Conservation (phyloP, 2,113 vertebrate genomes). For the Galbula dea region DNA sequence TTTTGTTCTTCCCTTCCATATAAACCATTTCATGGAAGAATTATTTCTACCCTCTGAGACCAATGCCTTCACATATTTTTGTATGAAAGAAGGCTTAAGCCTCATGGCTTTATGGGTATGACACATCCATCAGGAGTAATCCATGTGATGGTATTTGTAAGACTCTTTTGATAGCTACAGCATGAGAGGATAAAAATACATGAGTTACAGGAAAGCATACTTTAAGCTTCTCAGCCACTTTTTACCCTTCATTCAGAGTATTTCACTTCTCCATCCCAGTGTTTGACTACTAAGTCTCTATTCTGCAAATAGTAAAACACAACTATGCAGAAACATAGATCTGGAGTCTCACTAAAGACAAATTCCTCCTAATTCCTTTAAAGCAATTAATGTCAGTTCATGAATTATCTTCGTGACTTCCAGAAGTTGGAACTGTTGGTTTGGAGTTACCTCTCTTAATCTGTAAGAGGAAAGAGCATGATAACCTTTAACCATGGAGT, state of each 20-base stretch:
- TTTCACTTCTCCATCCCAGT: neutral
- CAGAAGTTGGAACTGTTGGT: neutral
- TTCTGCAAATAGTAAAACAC: neutral
- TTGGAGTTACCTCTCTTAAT: neutral
- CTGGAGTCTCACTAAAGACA: neutral
- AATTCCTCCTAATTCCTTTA: neutral
- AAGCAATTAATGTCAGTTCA: neutral
- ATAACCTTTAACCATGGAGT: neutral
- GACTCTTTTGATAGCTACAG: conserved; percentile 7
- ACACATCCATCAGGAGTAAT: conserved; percentile 37
- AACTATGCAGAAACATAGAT: neutral
- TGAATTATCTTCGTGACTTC: neutral
- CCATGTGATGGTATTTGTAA: conserved; percentile 51
- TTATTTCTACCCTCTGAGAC: neutral
- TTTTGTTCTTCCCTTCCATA: conserved; percentile 5
- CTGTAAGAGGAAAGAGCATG: neutral
- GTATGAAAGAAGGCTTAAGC: conserved; percentile 27
- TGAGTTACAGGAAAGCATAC: neutral
- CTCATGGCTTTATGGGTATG: neutral
- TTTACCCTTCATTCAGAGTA: neutral
- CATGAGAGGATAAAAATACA: neutral
- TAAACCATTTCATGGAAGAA: neutral
- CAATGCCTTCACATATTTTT: neutral
- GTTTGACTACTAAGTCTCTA: neutral
- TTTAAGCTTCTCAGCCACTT: neutral